A percentile compares a stretch with the other conserved stretches of the same genome.
Conservation (phyloP, 2,113 vertebrate species). For the Mobula hypostoma region DNA sequence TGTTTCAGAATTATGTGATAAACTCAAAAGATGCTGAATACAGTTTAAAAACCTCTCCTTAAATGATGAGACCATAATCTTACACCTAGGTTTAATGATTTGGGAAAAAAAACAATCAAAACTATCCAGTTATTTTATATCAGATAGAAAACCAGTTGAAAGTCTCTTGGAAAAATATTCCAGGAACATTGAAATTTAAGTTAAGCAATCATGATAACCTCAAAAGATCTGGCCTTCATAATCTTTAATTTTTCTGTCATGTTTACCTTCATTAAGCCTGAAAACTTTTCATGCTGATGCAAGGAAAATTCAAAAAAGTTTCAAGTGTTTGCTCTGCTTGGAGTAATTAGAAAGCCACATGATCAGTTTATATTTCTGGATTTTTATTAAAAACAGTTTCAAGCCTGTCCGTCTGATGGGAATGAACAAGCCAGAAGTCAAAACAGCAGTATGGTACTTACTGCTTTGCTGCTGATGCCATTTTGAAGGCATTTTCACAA, state of each 20-base stretch:
- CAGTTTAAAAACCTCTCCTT: not conserved
- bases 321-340: not conserved
- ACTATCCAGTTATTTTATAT: not conserved
- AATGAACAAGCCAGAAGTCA: not conserved
- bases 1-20: not conserved
- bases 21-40: not conserved
- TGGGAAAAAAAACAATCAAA: not conserved
- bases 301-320: not conserved
- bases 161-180: not conserved
- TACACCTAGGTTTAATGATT: not conserved
- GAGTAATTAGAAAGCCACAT: not conserved
- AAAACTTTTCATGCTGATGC: not conserved
- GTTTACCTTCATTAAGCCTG: conserved; percentile 16
- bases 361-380: not conserved
- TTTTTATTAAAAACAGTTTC: not conserved
- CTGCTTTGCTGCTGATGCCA: not conserved
- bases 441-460: not conserved
- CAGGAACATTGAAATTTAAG: not conserved
- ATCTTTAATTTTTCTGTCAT: not conserved
- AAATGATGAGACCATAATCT: not conserved
- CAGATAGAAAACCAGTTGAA: not conserved
- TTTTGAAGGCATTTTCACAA: too few relatives aligned
- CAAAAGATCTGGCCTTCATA: not conserved
- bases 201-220: not conserved
- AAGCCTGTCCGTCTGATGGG: not conserved